Evolutionary conservation across 1,140 invertebrate genomes (phyloP), one percentile per base, ranked within the genome.

Genomic region (Ridgeia piscesae): DNA sequence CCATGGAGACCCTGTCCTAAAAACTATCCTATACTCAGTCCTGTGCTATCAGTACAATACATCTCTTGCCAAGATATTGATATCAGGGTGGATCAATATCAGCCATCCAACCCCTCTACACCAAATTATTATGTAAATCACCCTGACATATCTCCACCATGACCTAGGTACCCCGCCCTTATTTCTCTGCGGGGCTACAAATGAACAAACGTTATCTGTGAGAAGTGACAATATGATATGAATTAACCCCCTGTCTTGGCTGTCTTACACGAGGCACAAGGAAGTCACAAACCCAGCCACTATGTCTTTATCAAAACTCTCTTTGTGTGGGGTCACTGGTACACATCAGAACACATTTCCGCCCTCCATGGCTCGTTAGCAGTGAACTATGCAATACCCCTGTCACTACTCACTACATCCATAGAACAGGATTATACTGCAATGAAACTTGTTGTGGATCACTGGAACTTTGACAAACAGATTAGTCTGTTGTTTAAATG

Each of bases 101-200:
- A 77, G 27, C 58, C 58, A 77, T 21, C 58, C 27, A 77, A 4
- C 27, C 58, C 27, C 58, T 77, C 58, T 77, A 77, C 58, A 77
- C 58, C 58, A 27, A 77, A 77, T 77, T 77, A 77, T 77, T 77
- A 77, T 77, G 58, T 77, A 77, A 77, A 77, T 77, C 58, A 77
- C 2, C 58, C 58, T 77, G 58, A 77, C 58, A 77, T 77, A 77
- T 77, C 58, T 77, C 17, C 58, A 77, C 58, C 58, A 9, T 77
- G 58, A 77, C 17, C 58, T 77, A 9, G 2, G 27, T 77, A 77
- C 17, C 48, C 58, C 27, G 27, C 58, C 58, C 0, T 77, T 9
- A 77, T 77, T 77, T 77, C 58, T 77, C 58, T 77, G 58, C 58
- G 27, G 58, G 58, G 17, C 58, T 77, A 77, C 58, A 77, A 31